Evolutionary conservation across 2,888 invertebrate genomes (phyloP), one percentile per base, ranked within the genome.

Genomic region (Eupithecia vulgata): DNA sequence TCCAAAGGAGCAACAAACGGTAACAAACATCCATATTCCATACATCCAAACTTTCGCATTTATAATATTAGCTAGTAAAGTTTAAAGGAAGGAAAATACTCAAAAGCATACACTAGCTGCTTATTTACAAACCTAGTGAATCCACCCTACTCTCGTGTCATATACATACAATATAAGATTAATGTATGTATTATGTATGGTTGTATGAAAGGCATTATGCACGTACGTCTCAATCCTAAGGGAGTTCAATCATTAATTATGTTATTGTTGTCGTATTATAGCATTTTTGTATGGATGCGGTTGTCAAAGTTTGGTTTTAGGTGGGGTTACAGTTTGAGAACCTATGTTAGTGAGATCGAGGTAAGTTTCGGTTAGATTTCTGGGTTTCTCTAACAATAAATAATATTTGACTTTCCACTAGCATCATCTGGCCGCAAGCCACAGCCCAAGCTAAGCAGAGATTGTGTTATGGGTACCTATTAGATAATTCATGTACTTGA

Each of bases 151-250:
- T 21, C 21, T 21, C 62, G 8, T 21, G 34, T 35, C 65, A 65
- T 52, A 52, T 21, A 42, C 40, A 65, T 64, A 64, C 37, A 65
- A 61, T 61, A 61, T 61, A 61, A 15, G 65, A 65, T 65, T 65
- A 65, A 65, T 65, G 65, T 35, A 35, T 30, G 34, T 21, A n/a
- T 34, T 21, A n/a, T 34, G 67, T 71, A 65, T 71, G 59, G 37
- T 52, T 69, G 69, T 69, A 69, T 69, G 69, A 15, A 35, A 45
- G 59, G 6, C 42, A 69, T 75, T 75, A 70, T 75, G 45, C 34
- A 30, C 48, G 70, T 77, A 78, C 77, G 62, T 74, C 78, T 80
- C 78, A 78, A 78, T 80, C 73, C 78, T 76, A 52, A 35, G 74
- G 59, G 69, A 12, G 25, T 57, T 30, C 17, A 30, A 79, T 75